Base-by-base conservation (phyloP, 1,140 invertebrate genomes). In the Cydia pomonella region DNA sequence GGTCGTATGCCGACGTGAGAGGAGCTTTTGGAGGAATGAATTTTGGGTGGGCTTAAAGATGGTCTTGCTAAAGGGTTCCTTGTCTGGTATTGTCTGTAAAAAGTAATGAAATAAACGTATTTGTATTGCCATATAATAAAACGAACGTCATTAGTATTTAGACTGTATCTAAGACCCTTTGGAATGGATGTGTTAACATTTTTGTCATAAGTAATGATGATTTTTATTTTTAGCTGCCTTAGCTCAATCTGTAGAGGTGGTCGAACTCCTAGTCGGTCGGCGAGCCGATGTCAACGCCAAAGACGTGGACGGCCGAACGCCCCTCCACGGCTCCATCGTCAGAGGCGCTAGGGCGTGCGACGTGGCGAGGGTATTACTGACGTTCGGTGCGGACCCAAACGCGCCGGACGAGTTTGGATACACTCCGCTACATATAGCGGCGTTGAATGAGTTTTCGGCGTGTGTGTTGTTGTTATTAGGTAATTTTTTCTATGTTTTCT, bases 371-470 rank as follows among this genome's bases (percentile, higher is more conserved):
- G 83, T 95, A 3, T 86, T 97, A 1, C 85, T 96, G 1, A 93
- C 94, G 62, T 94, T 94, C 0, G 96, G 96, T 2, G 96, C 96
- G 0, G 94, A 96, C 83, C 95, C 97, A 1, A 97, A 98, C 87
- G 94, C 95, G 78, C 94, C 96, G 0, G 96, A 97, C 79, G 94
- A 94, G 81, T 98, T 95, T 93, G 97, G 96, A 73, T 98, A 96
- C 91, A 97, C 95, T 33, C 96, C 95, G 0, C 87, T 98, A 12
- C 97, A 98, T 87, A 95, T 98, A 44, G 97, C 97, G 1, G 97
- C 97, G 0, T 91, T 97, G 3, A 97, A 97, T 85, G 97, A 97
- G 88, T 96, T 96, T 77, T 96, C 97, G 4, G 93, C 94, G 25
- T 96, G 96, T 80, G 97, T 97, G 0, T 93, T 96, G 73, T 89